Evolutionary conservation across 2,888 invertebrate species (phyloP), one percentile per base, ranked within the genome.

Genomic region (Gasteruption jaculator): DNA sequence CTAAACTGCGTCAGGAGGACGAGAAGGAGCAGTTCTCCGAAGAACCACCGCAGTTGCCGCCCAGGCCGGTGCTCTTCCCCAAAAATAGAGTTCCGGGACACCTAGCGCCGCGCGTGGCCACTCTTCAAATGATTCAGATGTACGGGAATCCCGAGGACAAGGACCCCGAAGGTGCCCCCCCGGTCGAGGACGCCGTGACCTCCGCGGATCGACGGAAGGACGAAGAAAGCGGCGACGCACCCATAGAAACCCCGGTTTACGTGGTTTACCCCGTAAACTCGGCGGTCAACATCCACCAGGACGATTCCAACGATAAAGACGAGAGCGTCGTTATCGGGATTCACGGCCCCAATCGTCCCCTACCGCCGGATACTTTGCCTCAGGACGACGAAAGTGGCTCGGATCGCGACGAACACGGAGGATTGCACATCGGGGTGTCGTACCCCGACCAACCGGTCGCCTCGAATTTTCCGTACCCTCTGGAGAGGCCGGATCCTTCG

Each of bases 111-210:
- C 73, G 74, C 45, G 77, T 83, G 1, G 77, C 82, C 8, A 83
- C 83, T 0, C 61, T 83, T 21, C 84, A 84, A 68, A 83, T 84
- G 84, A 74, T 84, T 31, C 82, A 83, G 57, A 71, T 73, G 35
- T 68, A 61, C 5, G 61, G 60, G 1, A 62, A 60, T 10, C 41
- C 56, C 1, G 50, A 54, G 14, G 60, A 58, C 11, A 57, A 54
- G 4, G 56, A 53, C 1, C 38, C 49, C 4, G 49, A 11, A 34
- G 3, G 8, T 24, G 10, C 25, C 35, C 8, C 18, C 36, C 22
- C 48, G 36, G 43, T 46, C 43, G 14, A 57, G 45, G 42, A 44
- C 55, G 2, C 57, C 58, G n/a, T 26, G 26, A 73, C 77, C 54
- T 68, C 73, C 44, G 62, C 72, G 8, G 62, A 71, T 45, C 60